Evolutionary conservation across 2,797 vertebrate species (phyloP).

Genomic region (Masticophis lateralis): DNA sequence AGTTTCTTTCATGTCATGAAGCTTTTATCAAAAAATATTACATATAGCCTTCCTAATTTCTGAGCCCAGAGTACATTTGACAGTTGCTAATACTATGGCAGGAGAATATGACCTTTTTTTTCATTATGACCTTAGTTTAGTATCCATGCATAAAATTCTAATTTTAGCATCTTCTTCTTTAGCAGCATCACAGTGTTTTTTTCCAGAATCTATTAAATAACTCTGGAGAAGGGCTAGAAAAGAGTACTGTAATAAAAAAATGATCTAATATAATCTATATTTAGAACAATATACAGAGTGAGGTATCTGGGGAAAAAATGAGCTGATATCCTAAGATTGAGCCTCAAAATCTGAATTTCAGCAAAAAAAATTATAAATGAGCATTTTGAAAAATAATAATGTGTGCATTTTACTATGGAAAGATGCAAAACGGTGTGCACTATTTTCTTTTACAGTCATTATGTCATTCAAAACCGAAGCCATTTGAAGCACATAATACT

Average conservation of each 20-base stretch:
- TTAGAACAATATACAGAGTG: neutral
- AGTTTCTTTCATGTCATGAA: neutral
- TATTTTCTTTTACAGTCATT: neutral
- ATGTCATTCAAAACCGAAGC: neutral
- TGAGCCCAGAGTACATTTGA: neutral
- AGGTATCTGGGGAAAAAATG: neutral
- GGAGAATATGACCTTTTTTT: neutral
- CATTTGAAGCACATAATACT: neutral
- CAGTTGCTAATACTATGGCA: neutral
- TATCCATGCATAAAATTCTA: neutral
- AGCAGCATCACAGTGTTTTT: neutral
- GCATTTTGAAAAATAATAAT: neutral
- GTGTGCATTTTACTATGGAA: neutral
- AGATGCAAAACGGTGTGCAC: neutral
- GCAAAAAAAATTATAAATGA: neutral
- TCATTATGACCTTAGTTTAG: neutral
- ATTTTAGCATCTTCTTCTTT: neutral
- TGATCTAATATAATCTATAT: neutral
- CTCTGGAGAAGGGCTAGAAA: no score
- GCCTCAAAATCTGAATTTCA: neutral
- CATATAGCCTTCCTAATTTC: neutral
- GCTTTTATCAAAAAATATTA: neutral
- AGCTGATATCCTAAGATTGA: neutral
- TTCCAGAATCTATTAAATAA: neutral
- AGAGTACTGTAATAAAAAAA: neutral